Conservation (phyloP, 35 echinoderm and acorn worm genomes). For the Apostichopus japonicus region DNA sequence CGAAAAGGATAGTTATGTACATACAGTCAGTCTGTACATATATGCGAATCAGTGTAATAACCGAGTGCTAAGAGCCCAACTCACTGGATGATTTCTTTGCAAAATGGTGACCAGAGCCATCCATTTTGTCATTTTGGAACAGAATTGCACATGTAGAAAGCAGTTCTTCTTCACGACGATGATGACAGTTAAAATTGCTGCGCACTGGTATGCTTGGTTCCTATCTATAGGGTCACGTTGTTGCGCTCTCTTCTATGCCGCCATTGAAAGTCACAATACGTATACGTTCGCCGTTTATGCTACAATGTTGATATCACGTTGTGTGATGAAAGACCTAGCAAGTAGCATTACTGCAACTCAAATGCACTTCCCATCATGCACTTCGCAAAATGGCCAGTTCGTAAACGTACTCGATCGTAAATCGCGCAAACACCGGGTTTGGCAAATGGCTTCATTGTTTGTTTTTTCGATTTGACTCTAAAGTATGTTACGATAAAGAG, state of each 20-base stretch:
- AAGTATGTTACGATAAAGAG: too few relatives aligned
- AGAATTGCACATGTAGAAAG: constrained; percentile 11
- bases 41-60: too few relatives aligned
- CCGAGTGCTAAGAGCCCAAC: background rate
- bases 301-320: background rate
- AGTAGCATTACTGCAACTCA: background rate
- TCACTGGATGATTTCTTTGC: constrained; percentile 49
- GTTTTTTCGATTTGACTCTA: background rate
- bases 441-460: constrained; percentile 5
- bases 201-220: background rate
- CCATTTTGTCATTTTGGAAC: constrained; percentile 54
- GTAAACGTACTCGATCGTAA: background rate
- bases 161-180: constrained; percentile 1
- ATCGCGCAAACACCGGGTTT: background rate
- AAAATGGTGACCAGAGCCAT: constrained; percentile 51
- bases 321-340: background rate
- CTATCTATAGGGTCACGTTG: background rate
- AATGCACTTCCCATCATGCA: constrained; percentile 8
- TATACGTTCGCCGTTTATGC: background rate
- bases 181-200: background rate
- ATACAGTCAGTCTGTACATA: too few relatives aligned
- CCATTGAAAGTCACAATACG: constrained; percentile 4
- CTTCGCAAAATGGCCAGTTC: background rate
- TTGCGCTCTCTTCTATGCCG: background rate
- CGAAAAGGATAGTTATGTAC: too few relatives aligned